phyloP scores from a whole-genome alignment of 2,113 vertebrate genomes.

The Acrocephalus arundinaceus region DNA sequence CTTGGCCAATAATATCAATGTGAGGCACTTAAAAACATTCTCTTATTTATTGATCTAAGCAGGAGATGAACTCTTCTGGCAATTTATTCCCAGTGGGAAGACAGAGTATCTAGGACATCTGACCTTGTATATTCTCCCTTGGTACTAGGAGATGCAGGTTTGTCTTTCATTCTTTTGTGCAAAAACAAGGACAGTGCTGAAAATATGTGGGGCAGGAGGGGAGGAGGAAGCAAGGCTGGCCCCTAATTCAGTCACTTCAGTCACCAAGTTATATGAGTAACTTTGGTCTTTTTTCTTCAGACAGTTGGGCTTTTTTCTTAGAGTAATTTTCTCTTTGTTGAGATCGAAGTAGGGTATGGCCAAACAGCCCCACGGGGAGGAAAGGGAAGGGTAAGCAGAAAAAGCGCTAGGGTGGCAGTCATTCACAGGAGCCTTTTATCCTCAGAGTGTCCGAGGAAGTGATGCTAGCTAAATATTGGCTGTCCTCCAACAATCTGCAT shows the following conservation, averaged over 20 bases:
- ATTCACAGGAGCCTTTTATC: background rate
- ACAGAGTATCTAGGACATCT: background rate
- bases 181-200: background rate
- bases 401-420: background rate
- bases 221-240: background rate
- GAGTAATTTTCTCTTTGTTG: background rate
- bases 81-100: background rate
- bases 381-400: background rate
- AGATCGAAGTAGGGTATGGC: background rate
- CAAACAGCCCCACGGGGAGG: fast-evolving
- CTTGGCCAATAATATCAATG: background rate
- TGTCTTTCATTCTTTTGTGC: background rate
- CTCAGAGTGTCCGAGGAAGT: background rate
- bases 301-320: background rate
- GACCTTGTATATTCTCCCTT: background rate
- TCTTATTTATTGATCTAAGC: background rate
- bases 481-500: background rate
- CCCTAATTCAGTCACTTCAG: background rate
- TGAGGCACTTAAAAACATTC: background rate
- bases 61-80: background rate
- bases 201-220: background rate
- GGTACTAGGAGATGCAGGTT: background rate
- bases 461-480: background rate
- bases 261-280: background rate
- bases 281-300: background rate